Evolutionary conservation across 1,140 invertebrate genomes (phyloP).

Genomic region (Trichogramma pretiosum): DNA sequence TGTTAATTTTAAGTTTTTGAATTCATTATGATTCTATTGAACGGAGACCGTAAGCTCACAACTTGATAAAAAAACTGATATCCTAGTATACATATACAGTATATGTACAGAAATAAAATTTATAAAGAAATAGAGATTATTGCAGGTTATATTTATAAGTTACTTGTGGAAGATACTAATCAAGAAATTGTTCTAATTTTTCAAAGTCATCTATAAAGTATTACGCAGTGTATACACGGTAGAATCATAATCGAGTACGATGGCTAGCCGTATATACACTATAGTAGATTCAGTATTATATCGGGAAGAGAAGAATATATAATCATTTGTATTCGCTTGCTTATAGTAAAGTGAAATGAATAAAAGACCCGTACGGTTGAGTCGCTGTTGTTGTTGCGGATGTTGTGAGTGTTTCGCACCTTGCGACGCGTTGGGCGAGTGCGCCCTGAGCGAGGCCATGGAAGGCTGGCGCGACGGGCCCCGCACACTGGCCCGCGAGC

Average conservation of each 20-base stretch:
- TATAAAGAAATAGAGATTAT: background rate
- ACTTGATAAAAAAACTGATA: too few species aligned
- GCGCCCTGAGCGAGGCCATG: conserved; percentile 68
- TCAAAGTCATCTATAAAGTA: too few species aligned
- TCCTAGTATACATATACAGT: too few species aligned
- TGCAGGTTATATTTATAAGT: too few species aligned
- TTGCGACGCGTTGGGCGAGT: conserved; percentile 68
- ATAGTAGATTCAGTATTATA: background rate
- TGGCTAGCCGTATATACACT: background rate
- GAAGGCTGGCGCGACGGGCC: conserved; percentile 72
- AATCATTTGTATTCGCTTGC: conserved; percentile 32
- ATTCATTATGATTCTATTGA: too few species aligned
- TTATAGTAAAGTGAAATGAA: conserved; percentile 45
- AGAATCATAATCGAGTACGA: too few species aligned
- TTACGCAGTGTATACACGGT: too few species aligned
- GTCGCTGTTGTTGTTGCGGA: conserved; percentile 51
- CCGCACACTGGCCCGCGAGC: conserved; percentile 66
- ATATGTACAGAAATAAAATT: background rate
- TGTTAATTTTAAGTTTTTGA: too few species aligned
- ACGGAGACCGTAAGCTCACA: too few species aligned
- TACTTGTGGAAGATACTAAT: too few species aligned
- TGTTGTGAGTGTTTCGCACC: conserved; percentile 64
- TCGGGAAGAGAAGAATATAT: background rate
- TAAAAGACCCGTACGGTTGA: conserved; percentile 45
- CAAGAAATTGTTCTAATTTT: too few species aligned